A percentile compares a stretch with the other conserved stretches of the same genome.
These are phyloP conservation scores for Metallyticus violacea DNA, from an alignment of 2,888 invertebrate species.

Conservation along the genomic window DNA sequence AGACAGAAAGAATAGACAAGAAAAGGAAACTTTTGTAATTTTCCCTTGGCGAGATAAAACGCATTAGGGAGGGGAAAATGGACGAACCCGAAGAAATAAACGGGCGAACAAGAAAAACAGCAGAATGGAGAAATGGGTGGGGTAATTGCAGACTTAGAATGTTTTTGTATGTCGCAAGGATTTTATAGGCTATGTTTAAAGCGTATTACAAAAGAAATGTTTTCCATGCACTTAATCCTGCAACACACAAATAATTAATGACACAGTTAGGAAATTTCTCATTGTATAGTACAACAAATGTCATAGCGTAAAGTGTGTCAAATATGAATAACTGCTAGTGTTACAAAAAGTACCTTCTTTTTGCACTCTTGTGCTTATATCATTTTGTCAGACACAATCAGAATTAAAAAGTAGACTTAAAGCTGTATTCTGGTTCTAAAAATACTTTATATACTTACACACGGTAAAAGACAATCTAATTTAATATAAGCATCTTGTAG, in stretches of 20 bases:
- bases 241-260: not conserved
- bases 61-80: conserved; percentile 10
- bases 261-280: no score
- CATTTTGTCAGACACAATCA: no score
- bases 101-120: not conserved
- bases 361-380: no score
- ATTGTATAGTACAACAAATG: no score
- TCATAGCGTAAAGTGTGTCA: no score
- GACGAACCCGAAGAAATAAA: conserved; percentile 16
- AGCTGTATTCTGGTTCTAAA: no score
- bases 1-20: conserved; percentile 6
- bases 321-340: no score
- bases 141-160: not conserved
- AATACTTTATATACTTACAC: no score
- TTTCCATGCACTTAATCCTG: not conserved
- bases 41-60: conserved; percentile 16
- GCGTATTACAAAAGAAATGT: not conserved
- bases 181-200: not conserved
- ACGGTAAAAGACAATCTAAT: no score
- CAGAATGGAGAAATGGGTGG: not conserved
- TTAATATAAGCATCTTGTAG: no score
- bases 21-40: conserved; percentile 14
- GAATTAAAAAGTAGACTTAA: no score
- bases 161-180: not conserved
- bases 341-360: no score